Evolutionary conservation across 2,113 vertebrate species (phyloP).

Genomic region (Acanthisitta chloris): DNA sequence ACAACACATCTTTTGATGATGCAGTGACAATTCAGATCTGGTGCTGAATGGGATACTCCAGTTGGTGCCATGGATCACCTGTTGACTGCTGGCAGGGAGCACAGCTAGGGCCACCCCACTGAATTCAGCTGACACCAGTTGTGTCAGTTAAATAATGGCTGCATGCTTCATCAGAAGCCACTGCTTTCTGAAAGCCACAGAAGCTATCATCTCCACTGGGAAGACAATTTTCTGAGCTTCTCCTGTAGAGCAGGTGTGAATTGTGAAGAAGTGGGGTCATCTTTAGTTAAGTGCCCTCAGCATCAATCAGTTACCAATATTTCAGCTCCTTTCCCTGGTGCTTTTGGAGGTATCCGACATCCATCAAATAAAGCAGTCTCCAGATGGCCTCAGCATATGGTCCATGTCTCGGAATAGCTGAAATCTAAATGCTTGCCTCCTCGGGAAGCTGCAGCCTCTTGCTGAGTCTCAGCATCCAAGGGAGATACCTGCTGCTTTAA

Average conservation of each 20-base stretch:
- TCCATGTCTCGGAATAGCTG: background rate
- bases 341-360: background rate
- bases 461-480: slow-evolving; percentile 35
- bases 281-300: slow-evolving; percentile 31
- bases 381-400: slow-evolving; percentile 43
- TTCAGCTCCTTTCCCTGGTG: slow-evolving; percentile 7
- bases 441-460: slow-evolving; percentile 4
- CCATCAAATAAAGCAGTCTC: slow-evolving; percentile 49
- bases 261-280: slow-evolving; percentile 15
- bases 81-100: background rate
- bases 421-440: slow-evolving; percentile 33
- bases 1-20: background rate
- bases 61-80: background rate
- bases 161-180: background rate
- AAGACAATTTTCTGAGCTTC: background rate
- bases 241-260: background rate
- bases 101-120: background rate
- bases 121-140: background rate
- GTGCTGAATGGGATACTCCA: background rate
- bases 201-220: background rate
- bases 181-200: background rate
- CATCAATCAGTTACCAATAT: slow-evolving; percentile 44
- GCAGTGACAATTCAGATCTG: background rate
- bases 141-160: background rate
- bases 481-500: slow-evolving; percentile 63